These are phyloP conservation scores for Polydrusus pterygomalis DNA, from an alignment of 2,888 invertebrate genomes.

Conservation along the genomic window DNA sequence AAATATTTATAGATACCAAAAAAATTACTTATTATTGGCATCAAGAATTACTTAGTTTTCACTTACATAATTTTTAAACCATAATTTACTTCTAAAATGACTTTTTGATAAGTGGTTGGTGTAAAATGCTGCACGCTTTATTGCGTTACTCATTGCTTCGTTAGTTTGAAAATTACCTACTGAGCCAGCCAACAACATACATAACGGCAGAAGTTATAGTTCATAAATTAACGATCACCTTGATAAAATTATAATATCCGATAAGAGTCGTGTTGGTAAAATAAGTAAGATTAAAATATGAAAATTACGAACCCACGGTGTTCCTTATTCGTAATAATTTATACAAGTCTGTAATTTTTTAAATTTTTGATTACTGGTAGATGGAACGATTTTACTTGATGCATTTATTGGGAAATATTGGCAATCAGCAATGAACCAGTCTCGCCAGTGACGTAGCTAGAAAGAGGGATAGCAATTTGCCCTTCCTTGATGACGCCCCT, in stretches of 20 bases:
- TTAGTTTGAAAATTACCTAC: conserved; percentile 9
- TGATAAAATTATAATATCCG: conserved; percentile 25
- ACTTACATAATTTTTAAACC: conserved; percentile 3
- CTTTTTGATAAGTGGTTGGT: conserved; percentile 10
- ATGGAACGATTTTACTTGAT: too few species aligned
- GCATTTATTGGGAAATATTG: too few species aligned
- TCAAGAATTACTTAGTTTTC: not conserved
- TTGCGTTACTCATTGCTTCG: conserved; percentile 5
- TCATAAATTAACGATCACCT: conserved; percentile 24
- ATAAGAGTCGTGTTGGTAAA: conserved; percentile 13
- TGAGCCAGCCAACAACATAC: conserved; percentile 2
- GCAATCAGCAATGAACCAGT: too few species aligned
- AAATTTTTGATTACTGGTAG: too few species aligned
- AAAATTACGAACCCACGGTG: not conserved
- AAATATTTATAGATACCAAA: not conserved
- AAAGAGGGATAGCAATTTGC: too few species aligned
- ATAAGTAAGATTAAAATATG: conserved; percentile 16
- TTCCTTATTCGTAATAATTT: too few species aligned
- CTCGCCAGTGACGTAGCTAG: too few species aligned
- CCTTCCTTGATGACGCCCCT: too few species aligned
- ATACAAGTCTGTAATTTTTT: too few species aligned
- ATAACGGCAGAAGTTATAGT: conserved; percentile 21
- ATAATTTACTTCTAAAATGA: conserved; percentile 3
- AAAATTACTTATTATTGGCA: not conserved
- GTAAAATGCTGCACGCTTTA: conserved; percentile 5